Evolutionary conservation across 1,140 invertebrate species (phyloP), one percentile per base, ranked within the genome.

Genomic region (Eueides isabella): DNA sequence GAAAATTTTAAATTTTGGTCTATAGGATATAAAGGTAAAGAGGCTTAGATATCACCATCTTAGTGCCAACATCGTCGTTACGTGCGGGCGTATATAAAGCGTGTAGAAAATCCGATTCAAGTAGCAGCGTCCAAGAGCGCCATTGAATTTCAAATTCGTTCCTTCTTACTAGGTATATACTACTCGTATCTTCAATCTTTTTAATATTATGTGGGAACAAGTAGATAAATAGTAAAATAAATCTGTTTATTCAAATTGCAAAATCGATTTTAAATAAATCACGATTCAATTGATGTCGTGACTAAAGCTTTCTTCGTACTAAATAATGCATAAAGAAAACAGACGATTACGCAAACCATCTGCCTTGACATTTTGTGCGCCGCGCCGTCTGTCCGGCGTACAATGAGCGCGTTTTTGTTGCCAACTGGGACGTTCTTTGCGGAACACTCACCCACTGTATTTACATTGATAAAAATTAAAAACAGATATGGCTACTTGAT

Each of bases 291-390:
- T 80, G 75, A 48, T 79, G 69, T 76, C 78, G 77, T 83, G 77
- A 83, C 75, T 74, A 82, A 69, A 30, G 67, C 80, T 85, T 80
- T 85, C 79, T 80, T 84, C 63, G 41, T 33, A 67, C 30, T n/a
- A 70, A 72, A 75, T 72, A 61, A 61, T 67, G 67, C 33, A 71
- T 66, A 71, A 70, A 64, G 67, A 71, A 76, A 71, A 63, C 69
- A 71, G 44, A 62, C 31, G 33, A 48, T 76, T 72, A 75, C 77
- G 74, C 76, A 70, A 70, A 76, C 48, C 75, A 83, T 79, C 72
- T 74, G 76, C 74, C 74, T 80, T 87, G 84, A 87, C 81, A 88
- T 88, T 89, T 83, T 67, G 67, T 80, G 84, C 89, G 87, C 87
- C 89, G 84, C 78, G 84, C 89, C 72, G 89, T 91, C 88, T 91